Conservation (phyloP, 2,113 vertebrate genomes). For the Neogobius melanostomus region DNA sequence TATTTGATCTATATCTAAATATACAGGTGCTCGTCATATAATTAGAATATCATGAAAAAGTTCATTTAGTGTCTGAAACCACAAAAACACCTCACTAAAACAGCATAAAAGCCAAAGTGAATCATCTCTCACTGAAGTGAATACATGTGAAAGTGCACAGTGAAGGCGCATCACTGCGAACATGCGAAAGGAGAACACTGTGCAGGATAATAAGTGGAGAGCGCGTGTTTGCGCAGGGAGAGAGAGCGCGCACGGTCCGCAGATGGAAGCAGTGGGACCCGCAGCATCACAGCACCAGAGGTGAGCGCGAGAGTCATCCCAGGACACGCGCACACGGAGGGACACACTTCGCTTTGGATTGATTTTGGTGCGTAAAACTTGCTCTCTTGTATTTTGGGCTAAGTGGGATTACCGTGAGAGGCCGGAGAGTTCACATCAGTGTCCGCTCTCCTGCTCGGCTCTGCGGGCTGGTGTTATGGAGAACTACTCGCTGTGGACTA, state of each 20-base stretch:
- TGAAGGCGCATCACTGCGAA: too few species aligned
- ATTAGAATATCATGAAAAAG: too few species aligned
- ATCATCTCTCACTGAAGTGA: too few species aligned
- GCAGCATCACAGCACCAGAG: constrained; percentile 11
- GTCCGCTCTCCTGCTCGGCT: background rate
- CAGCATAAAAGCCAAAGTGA: too few species aligned
- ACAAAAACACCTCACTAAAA: too few species aligned
- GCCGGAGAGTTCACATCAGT: too few species aligned
- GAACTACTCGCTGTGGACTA: constrained; percentile 53
- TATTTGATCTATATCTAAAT: too few species aligned
- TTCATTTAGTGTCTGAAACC: too few species aligned
- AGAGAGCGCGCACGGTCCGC: background rate
- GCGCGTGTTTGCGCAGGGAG: background rate
- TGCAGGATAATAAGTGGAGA: too few species aligned
- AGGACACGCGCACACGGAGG: background rate
- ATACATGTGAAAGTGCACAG: too few species aligned
- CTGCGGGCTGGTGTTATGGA: constrained; percentile 38
- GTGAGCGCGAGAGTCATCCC: constrained; percentile 1
- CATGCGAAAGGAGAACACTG: too few species aligned
- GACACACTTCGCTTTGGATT: background rate
- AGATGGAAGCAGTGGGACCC: constrained; percentile 5
- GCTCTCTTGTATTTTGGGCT: background rate
- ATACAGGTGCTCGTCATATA: too few species aligned
- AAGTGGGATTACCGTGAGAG: background rate
- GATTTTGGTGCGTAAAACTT: background rate